Percentiles rank a stretch among this genome's conserved stretches.
Conservation (phyloP, 2,113 vertebrate species). For the Scortum barcoo region DNA sequence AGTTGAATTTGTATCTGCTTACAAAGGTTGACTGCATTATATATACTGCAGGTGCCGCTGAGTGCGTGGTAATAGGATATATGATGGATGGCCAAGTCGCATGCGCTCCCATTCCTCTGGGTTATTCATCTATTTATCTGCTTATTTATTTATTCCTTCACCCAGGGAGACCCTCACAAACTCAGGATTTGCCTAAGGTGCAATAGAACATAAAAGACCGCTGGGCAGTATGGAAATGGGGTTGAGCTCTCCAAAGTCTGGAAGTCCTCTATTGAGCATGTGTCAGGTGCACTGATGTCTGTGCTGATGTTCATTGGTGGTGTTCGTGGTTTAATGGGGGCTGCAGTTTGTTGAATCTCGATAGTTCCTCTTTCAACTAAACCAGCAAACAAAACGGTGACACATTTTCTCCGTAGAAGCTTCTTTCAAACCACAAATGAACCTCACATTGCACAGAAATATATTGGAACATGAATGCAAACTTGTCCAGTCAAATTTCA, state of each 20-base stretch:
- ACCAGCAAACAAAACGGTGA: slow-evolving; percentile 17
- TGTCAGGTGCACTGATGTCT: slow-evolving; percentile 34
- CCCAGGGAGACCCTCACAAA: slow-evolving; percentile 74
- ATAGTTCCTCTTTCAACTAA: slow-evolving; percentile 24
- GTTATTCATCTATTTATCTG: slow-evolving; percentile 85
- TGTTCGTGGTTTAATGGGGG: slow-evolving; percentile 5
- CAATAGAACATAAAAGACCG: slow-evolving; percentile 22
- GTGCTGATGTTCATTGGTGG: slow-evolving; percentile 26
- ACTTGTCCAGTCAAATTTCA: slow-evolving; percentile 1
- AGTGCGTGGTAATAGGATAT: slow-evolving; percentile 82
- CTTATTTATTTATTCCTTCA: slow-evolving; percentile 84
- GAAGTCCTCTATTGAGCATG: slow-evolving; percentile 47
- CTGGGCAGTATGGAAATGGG: slow-evolving; percentile 55
- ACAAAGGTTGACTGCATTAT: slow-evolving; percentile 82
- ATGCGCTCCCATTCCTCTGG: slow-evolving; percentile 74
- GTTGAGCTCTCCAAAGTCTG: slow-evolving; percentile 20
- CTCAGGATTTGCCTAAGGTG: slow-evolving; percentile 70
- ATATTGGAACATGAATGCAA: not conserved
- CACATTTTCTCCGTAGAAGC: not conserved
- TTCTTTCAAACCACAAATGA: slow-evolving; percentile 23
- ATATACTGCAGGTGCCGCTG: slow-evolving; percentile 78
- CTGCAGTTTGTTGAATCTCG: slow-evolving; percentile 27
- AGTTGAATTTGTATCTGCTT: slow-evolving; percentile 85
- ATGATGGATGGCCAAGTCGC: slow-evolving; percentile 84
- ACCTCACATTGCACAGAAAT: not conserved